Evolutionary conservation across 2,888 invertebrate species (phyloP).

Genomic region (Mythimna albipuncta): DNA sequence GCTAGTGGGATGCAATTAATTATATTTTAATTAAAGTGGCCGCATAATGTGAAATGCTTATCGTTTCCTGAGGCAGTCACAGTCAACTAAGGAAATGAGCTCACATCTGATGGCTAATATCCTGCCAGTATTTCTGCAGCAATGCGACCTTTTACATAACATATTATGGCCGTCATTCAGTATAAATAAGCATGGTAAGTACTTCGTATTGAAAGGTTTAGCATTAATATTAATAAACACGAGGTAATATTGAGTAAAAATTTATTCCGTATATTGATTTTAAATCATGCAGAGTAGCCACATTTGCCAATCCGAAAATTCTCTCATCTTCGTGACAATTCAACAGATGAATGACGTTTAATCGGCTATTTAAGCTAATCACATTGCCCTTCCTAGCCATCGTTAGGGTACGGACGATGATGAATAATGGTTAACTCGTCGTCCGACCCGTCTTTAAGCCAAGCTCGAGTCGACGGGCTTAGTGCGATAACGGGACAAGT

Average conservation of each 20-base stretch:
- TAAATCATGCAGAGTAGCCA: neutral
- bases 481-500: no score
- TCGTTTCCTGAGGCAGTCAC: constrained; percentile 43
- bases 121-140: constrained; percentile 47
- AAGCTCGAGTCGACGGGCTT: no score
- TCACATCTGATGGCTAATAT: constrained; percentile 45
- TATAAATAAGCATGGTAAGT: neutral
- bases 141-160: constrained; percentile 23
- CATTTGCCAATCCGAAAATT: no score
- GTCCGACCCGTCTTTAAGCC: no score
- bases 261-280: neutral
- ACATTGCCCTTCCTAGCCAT: no score
- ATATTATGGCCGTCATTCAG: constrained; percentile 4
- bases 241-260: neutral
- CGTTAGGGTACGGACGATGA: no score
- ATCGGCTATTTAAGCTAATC: no score
- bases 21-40: constrained; percentile 43
- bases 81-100: constrained; percentile 51
- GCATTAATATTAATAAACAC: neutral
- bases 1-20: constrained; percentile 24
- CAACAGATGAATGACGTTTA: neutral
- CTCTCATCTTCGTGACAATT: neutral
- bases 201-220: constrained; percentile 11
- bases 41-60: constrained; percentile 32
- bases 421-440: no score